A percentile compares a stretch with the other conserved stretches of the same genome.
Evolutionary conservation across 1,140 invertebrate genomes (phyloP).

Genomic region (Microplitis mediator): DNA sequence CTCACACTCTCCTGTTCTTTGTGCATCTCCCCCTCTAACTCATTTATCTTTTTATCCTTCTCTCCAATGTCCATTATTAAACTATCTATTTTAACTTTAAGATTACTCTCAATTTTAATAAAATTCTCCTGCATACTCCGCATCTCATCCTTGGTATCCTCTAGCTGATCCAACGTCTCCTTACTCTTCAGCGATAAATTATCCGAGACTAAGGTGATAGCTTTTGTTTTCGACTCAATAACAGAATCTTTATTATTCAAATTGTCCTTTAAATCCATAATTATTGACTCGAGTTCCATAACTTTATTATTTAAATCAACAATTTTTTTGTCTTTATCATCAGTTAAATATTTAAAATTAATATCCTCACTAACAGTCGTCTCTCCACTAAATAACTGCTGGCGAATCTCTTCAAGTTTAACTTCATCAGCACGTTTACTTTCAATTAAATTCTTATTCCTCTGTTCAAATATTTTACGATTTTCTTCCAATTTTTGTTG

Average conservation of each 20-base stretch:
- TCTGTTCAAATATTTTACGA: slow-evolving; percentile 56
- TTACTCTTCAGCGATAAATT: slow-evolving; percentile 76
- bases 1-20: slow-evolving; percentile 38
- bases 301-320: slow-evolving; percentile 63
- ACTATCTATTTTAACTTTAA: slow-evolving; percentile 70
- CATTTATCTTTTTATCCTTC: slow-evolving; percentile 57
- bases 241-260: slow-evolving; percentile 86
- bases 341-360: slow-evolving; percentile 29
- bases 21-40: slow-evolving; percentile 49
- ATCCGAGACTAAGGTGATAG: slow-evolving; percentile 78
- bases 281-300: slow-evolving; percentile 68
- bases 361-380: slow-evolving; percentile 7
- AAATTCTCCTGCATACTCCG: slow-evolving; percentile 80
- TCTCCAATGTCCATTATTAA: slow-evolving; percentile 61
- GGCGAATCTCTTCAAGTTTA: slow-evolving; percentile 57
- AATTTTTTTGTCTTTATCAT: slow-evolving; percentile 62
- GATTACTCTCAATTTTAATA: slow-evolving; percentile 71
- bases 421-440: slow-evolving; percentile 57
- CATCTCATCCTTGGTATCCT: slow-evolving; percentile 81
- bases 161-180: slow-evolving; percentile 72
- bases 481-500: slow-evolving; percentile 58
- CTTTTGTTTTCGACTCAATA: slow-evolving; percentile 82
- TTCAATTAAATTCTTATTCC: slow-evolving; percentile 56
- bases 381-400: slow-evolving; percentile 52
- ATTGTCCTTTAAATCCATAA: slow-evolving; percentile 77